phyloP scores from a whole-genome alignment of 1,140 invertebrate genomes.

The Himalopsyche phryganea region DNA sequence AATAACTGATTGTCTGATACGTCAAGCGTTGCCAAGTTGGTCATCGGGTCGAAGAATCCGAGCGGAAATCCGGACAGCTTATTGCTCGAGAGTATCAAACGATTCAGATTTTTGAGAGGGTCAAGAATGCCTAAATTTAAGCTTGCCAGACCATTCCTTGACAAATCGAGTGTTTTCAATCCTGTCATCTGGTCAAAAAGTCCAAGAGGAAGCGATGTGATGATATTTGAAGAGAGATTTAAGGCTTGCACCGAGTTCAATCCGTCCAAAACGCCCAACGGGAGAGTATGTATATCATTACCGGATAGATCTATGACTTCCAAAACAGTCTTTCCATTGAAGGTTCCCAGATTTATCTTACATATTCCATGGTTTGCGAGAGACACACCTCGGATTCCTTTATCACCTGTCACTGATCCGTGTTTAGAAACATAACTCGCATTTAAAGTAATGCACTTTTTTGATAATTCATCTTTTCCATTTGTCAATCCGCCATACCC shows the following conservation, averaged over 20 bases:
- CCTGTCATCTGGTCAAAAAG: conserved; percentile 20
- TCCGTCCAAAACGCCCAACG: conserved; percentile 15
- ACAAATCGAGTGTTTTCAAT: conserved; percentile 21
- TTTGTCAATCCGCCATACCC: too few relatives aligned
- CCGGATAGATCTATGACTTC: conserved; percentile 19
- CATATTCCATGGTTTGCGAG: conserved; percentile 10
- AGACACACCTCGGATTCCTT: background rate
- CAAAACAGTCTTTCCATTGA: conserved; percentile 11
- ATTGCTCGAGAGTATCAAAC: conserved; percentile 15
- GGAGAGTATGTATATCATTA: conserved; percentile 6
- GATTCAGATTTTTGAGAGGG: background rate
- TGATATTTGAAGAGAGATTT: conserved; percentile 19
- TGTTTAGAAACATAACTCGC: conserved; percentile 7
- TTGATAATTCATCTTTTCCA: too few relatives aligned
- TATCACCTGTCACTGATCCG: conserved; percentile 15
- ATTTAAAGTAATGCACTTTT: too few relatives aligned
- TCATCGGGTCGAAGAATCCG: conserved; percentile 17
- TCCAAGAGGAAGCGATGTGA: conserved; percentile 11
- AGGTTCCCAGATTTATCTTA: conserved; percentile 9
- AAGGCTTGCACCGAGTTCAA: conserved; percentile 10
- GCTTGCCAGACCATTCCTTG: conserved; percentile 15
- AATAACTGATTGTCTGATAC: conserved; percentile 13
- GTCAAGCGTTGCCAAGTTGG: conserved; percentile 18
- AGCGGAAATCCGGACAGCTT: conserved; percentile 10
- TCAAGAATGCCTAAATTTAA: conserved; percentile 19